Conservation (phyloP, 2,113 vertebrate genomes). For the Myotis brandtii region DNA sequence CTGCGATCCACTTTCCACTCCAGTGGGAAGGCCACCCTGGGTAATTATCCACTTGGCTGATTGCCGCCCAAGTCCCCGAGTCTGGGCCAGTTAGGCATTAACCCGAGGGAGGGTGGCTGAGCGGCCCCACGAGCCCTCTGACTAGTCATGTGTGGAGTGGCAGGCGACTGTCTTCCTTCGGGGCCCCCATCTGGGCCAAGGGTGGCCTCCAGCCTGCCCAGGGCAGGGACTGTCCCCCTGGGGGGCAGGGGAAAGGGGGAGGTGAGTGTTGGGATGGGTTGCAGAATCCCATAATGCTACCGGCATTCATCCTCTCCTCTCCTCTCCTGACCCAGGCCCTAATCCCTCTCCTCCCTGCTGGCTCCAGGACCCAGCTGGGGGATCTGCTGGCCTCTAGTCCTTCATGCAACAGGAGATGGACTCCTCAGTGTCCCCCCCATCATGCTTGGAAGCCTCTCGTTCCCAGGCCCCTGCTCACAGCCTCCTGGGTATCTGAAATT, state of each 20-base stretch:
- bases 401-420: background rate
- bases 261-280: background rate
- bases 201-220: background rate
- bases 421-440: background rate
- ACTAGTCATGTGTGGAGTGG: constrained; percentile 56
- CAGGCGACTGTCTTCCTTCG: background rate
- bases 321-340: too few species aligned
- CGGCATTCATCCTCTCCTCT: fast-evolving
- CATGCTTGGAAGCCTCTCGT: background rate
- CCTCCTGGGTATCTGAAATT: background rate
- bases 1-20: background rate
- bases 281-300: background rate
- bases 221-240: background rate
- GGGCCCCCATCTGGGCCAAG: background rate
- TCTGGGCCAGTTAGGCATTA: constrained; percentile 87
- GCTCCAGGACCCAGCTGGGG: background rate
- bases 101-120: constrained; percentile 75
- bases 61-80: background rate
- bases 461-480: background rate
- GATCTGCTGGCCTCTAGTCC: background rate
- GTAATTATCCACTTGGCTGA: constrained; percentile 57
- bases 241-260: background rate
- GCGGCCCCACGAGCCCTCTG: constrained; percentile 82
- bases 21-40: background rate
- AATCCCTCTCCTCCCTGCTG: background rate